Percentiles rank a stretch among this genome's conserved stretches.
These are phyloP conservation scores for Drosophila emarginata DNA, from an alignment of 2,888 invertebrate genomes.

Conservation along the genomic window DNA sequence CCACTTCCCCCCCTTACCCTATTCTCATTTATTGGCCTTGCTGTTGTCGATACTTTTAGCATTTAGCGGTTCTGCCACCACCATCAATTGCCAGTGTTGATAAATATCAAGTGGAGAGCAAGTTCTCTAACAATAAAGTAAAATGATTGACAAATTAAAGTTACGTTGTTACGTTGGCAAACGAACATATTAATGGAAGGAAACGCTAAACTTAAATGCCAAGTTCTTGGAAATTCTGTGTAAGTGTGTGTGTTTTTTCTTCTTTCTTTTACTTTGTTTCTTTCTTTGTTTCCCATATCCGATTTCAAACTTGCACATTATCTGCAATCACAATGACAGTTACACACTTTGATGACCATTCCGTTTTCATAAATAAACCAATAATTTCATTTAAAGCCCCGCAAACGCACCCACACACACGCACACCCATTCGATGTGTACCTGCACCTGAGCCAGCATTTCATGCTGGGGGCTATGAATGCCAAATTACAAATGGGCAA, in stretches of 20 bases:
- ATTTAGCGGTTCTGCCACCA: conserved; percentile 40
- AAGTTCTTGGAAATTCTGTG: background rate
- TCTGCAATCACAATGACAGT: conserved; percentile 60
- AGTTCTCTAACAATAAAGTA: conserved; percentile 2
- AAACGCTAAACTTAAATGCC: background rate
- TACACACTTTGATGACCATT: conserved; percentile 66
- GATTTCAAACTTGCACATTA: conserved; percentile 26
- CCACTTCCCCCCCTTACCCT: background rate
- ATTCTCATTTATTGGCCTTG: conserved; percentile 32
- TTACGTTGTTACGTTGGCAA: background rate
- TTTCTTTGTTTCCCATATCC: conserved; percentile 18
- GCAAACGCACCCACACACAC: conserved; percentile 6
- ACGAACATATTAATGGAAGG: background rate
- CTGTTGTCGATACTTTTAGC: conserved; percentile 47
- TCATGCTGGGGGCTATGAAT: conserved; percentile 41
- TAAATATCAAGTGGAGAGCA: conserved; percentile 34
- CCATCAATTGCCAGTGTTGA: conserved; percentile 26
- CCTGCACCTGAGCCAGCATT: conserved; percentile 50
- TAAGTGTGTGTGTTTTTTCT: background rate
- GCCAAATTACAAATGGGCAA: conserved; percentile 36
- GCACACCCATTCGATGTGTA: background rate
- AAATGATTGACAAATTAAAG: conserved; percentile 11
- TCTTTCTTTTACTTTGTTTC: background rate
- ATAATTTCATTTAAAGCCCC: conserved; percentile 66
- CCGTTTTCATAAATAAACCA: conserved; percentile 64